phyloP scores from a whole-genome alignment of 1,140 invertebrate genomes.

The Spodoptera frugiperda region DNA sequence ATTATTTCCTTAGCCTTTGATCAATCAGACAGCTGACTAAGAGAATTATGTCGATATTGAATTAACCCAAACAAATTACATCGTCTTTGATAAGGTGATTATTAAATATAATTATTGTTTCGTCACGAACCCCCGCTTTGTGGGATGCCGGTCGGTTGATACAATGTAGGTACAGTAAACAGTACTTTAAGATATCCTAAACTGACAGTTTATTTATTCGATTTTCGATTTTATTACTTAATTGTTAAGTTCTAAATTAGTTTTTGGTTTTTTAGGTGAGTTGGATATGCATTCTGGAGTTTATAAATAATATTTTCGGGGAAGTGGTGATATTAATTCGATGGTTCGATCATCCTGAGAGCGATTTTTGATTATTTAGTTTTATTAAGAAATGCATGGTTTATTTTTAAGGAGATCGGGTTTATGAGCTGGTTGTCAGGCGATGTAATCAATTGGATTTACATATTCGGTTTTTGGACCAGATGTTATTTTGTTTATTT shows the following conservation, averaged over 20 bases:
- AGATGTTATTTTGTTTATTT: no score
- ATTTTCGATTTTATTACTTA: no score
- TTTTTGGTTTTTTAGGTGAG: no score
- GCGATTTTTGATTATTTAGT: neutral
- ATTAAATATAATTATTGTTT: slow-evolving; percentile 75
- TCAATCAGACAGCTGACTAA: slow-evolving; percentile 61
- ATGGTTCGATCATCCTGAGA: neutral
- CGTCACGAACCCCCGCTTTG: slow-evolving; percentile 66
- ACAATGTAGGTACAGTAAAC: neutral
- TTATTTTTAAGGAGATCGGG: no score
- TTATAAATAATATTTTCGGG: neutral
- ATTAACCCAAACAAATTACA: slow-evolving; percentile 65
- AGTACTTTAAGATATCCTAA: no score
- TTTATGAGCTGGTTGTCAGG: neutral
- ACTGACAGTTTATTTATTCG: no score
- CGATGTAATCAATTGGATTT: no score
- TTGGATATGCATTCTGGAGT: no score
- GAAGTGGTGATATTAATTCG: neutral
- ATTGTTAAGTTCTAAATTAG: no score
- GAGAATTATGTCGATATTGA: slow-evolving; percentile 64
- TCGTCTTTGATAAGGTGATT: slow-evolving; percentile 70
- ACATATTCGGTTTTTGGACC: no score
- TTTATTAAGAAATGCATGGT: no score
- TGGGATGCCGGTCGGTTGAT: slow-evolving; percentile 37
- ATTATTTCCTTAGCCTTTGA: slow-evolving; percentile 59